Evolutionary conservation across 2,888 invertebrate species (phyloP).

Genomic region (Pimpla rufipes): DNA sequence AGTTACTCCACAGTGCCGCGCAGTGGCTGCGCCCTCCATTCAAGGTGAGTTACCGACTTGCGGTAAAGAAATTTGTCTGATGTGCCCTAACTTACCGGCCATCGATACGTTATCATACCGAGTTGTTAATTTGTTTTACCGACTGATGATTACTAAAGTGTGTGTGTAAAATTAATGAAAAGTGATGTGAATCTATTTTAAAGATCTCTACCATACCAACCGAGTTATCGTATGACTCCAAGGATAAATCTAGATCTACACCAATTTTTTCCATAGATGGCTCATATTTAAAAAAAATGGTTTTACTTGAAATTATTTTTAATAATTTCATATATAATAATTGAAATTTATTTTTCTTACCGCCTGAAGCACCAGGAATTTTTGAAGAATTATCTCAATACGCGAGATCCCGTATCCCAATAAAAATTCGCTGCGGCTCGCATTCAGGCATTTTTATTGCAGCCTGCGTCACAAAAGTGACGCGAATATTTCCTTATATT

Average conservation of each 20-base stretch:
- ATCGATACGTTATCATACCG: neutral
- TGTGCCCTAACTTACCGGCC: constrained; percentile 27
- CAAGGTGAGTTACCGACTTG: constrained; percentile 76
- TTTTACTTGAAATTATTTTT: too few relatives aligned
- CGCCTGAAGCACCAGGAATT: neutral
- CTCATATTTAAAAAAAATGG: too few relatives aligned
- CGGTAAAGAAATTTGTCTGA: neutral
- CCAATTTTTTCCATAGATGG: too few relatives aligned
- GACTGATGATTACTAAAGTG: neutral
- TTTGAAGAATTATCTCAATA: neutral
- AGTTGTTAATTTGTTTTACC: neutral
- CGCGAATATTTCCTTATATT: neutral
- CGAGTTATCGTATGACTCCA: too few relatives aligned
- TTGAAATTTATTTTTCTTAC: too few relatives aligned
- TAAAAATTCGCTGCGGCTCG: neutral
- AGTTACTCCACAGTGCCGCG: constrained; percentile 77
- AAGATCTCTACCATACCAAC: too few relatives aligned
- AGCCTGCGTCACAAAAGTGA: neutral
- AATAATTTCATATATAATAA: too few relatives aligned
- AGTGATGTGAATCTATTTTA: too few relatives aligned
- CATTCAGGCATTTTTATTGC: neutral
- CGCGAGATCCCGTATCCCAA: neutral
- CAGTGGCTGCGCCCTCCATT: constrained; percentile 78
- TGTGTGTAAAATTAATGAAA: neutral
- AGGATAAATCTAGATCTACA: too few relatives aligned